Conservation (phyloP, 2,888 invertebrate genomes). For the Cephonodes hylas region DNA sequence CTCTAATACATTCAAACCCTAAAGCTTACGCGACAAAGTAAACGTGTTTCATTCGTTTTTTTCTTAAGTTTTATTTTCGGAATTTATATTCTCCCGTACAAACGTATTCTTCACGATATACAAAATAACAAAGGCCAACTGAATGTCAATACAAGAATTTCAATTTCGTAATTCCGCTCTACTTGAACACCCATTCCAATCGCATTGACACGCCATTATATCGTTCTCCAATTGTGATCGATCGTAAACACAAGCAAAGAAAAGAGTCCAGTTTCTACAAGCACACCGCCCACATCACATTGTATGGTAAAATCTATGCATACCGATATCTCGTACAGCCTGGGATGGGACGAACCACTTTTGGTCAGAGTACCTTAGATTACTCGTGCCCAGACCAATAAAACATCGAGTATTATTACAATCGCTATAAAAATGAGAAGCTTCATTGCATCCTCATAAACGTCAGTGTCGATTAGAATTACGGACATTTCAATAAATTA, state of each 20-base stretch:
- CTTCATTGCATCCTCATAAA: slow-evolving; percentile 24
- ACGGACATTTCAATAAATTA: slow-evolving; percentile 20
- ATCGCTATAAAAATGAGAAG: slow-evolving; percentile 15
- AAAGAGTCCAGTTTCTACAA: slow-evolving; percentile 32
- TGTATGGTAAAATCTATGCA: slow-evolving; percentile 68
- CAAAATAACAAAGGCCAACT: no score
- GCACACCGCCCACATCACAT: slow-evolving; percentile 61
- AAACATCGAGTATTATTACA: slow-evolving; percentile 5
- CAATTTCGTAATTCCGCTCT: not conserved
- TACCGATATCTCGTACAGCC: slow-evolving; percentile 48
- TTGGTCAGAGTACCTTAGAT: slow-evolving; percentile 42
- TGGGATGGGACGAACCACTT: slow-evolving; percentile 63
- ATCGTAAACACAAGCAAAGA: slow-evolving; percentile 27
- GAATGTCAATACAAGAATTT: no score
- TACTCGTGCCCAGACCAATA: slow-evolving; percentile 16
- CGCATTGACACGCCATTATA: not conserved
- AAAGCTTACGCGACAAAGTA: no score
- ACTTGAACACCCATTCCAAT: not conserved
- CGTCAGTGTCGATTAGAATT: slow-evolving; percentile 13
- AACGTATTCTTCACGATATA: no score
- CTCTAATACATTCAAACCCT: no score
- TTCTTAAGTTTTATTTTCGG: no score
- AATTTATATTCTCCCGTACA: no score
- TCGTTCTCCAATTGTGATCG: slow-evolving; percentile 8
- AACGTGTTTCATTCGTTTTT: no score